phyloP scores from a whole-genome alignment of 1,140 invertebrate species.

The Drosophila virilis region DNA sequence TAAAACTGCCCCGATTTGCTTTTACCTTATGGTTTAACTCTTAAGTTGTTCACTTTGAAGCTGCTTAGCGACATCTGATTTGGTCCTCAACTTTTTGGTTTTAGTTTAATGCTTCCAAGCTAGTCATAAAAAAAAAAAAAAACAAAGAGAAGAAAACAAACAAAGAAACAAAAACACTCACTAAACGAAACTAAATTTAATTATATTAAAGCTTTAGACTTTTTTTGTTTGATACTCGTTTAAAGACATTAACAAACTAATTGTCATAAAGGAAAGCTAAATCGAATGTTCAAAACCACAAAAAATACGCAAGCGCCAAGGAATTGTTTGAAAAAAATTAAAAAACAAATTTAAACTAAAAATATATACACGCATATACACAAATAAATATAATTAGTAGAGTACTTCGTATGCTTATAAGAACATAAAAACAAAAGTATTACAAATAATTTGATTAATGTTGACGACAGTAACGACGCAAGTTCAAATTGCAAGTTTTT shows the following conservation, averaged over 20 bases:
- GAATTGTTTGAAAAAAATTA: slow-evolving; percentile 72
- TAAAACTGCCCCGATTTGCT: slow-evolving; percentile 71
- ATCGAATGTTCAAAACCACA: slow-evolving; percentile 61
- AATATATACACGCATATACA: slow-evolving; percentile 56
- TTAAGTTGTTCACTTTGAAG: slow-evolving; percentile 13
- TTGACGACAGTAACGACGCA: neutral
- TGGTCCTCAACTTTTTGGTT: slow-evolving; percentile 44
- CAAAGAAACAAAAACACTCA: neutral
- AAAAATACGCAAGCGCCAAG: slow-evolving; percentile 78
- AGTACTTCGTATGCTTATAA: slow-evolving; percentile 50
- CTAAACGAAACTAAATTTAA: slow-evolving; percentile 43
- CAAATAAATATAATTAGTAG: slow-evolving; percentile 50
- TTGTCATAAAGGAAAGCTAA: slow-evolving; percentile 50
- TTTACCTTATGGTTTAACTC: slow-evolving; percentile 43
- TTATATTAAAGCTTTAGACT: slow-evolving; percentile 54
- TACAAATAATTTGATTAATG: slow-evolving; percentile 49
- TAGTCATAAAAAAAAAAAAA: slow-evolving; percentile 48
- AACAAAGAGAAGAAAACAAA: slow-evolving; percentile 17
- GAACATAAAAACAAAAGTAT: slow-evolving; percentile 51
- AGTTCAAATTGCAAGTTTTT: slow-evolving; percentile 36
- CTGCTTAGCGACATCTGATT: slow-evolving; percentile 22
- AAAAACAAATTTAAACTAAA: slow-evolving; percentile 39
- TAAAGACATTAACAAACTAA: slow-evolving; percentile 31
- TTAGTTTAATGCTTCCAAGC: slow-evolving; percentile 67
- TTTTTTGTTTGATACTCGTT: slow-evolving; percentile 46